phyloP scores from a whole-genome alignment of 2,888 invertebrate genomes.

The Homarus gammarus region DNA sequence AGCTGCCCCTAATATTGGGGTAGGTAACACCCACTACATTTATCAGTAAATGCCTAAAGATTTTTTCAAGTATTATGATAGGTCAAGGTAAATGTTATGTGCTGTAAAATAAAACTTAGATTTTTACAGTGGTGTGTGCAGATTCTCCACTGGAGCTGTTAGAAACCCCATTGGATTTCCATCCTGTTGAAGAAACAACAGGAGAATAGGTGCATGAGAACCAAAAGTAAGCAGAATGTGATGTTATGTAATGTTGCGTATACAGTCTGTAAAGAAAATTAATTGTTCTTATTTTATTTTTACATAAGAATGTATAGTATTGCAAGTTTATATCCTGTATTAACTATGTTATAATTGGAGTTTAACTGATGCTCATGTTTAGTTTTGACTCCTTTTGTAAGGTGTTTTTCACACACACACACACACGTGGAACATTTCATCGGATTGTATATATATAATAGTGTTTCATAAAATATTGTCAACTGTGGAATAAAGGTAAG shows the following conservation, averaged over 20 bases:
- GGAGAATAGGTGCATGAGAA: not conserved
- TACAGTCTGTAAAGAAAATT: not conserved
- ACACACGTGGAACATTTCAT: too few relatives aligned
- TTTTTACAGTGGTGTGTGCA: conserved; percentile 36
- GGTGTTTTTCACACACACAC: too few relatives aligned
- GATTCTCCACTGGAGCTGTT: conserved; percentile 31
- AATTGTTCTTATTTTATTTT: not conserved
- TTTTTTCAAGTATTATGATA: conserved; percentile 10
- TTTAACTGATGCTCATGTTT: too few relatives aligned
- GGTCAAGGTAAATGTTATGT: not conserved
- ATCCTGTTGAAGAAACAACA: conserved; percentile 24
- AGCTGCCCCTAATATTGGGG: too few relatives aligned
- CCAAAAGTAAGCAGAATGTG: conserved; percentile 25
- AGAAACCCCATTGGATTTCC: conserved; percentile 28
- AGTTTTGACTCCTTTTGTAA: too few relatives aligned
- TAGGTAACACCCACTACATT: not conserved
- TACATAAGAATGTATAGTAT: not conserved
- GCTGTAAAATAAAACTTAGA: conserved; percentile 33
- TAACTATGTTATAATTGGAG: not conserved
- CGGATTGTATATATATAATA: too few relatives aligned
- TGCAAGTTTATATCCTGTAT: not conserved
- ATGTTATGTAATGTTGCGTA: conserved; percentile 11
- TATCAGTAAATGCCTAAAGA: not conserved
- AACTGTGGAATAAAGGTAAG: too few relatives aligned
- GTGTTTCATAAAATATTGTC: too few relatives aligned